Evolutionary conservation across 2,888 invertebrate species (phyloP).

Genomic region (Megaustenia siamemsis): DNA sequence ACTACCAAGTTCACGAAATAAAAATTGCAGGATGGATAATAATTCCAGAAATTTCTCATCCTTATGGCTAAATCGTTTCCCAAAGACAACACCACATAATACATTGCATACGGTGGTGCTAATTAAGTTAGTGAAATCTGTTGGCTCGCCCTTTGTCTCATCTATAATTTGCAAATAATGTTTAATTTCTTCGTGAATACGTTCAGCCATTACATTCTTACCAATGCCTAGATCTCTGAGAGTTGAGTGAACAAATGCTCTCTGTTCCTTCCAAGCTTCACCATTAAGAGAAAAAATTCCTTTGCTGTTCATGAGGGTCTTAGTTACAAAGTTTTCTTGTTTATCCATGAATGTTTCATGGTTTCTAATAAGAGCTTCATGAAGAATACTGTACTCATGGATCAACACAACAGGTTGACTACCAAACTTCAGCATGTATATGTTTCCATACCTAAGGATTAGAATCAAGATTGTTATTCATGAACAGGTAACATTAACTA

Average conservation of each 20-base stretch:
- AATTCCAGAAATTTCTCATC: slow-evolving; percentile 27
- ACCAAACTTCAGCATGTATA: slow-evolving; percentile 38
- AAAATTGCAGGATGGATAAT: neutral
- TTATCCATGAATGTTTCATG: slow-evolving; percentile 34
- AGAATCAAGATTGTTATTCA: too few relatives aligned
- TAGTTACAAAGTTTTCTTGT: slow-evolving; percentile 2
- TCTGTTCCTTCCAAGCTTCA: slow-evolving; percentile 36
- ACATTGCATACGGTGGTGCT: slow-evolving; percentile 19
- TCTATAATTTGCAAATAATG: slow-evolving; percentile 25
- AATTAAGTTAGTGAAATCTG: slow-evolving; percentile 23
- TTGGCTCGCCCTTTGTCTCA: slow-evolving; percentile 15
- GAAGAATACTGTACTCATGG: slow-evolving; percentile 12
- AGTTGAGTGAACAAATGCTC: slow-evolving; percentile 25
- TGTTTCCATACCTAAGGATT: slow-evolving; percentile 22
- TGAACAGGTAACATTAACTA: too few relatives aligned
- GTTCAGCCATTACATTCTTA: slow-evolving; percentile 40
- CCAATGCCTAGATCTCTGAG: slow-evolving; percentile 44
- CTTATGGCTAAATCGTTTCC: slow-evolving; percentile 41
- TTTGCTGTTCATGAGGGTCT: neutral
- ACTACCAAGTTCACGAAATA: neutral
- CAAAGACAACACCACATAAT: slow-evolving; percentile 40
- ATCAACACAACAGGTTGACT: slow-evolving; percentile 13
- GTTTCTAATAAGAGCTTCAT: slow-evolving; percentile 40
- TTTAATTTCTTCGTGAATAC: slow-evolving; percentile 30
- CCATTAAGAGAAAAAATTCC: slow-evolving; percentile 31